Base-by-base conservation (phyloP, 23 tunicate genomes). In the Botrylloides violaceus region DNA sequence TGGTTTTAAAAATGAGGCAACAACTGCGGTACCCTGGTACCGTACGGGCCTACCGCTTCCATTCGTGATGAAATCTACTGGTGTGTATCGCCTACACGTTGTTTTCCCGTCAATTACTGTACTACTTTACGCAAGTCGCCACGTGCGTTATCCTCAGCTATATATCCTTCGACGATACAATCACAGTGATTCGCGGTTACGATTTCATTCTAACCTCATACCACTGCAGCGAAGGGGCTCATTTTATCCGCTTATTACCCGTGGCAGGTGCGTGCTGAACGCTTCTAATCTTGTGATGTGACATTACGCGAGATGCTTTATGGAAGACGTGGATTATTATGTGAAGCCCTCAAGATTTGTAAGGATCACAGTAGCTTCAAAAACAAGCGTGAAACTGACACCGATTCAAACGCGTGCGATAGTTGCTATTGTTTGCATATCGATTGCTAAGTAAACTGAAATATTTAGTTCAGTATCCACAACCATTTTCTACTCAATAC, bases 321-420 rank as follows among this genome's bases (percentile, higher is more conserved):
- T 43, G 53, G 53, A 7, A 43, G 53, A 9, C 53, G 15, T n/a
- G 53, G 53, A 43, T 43, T 43, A 43, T 43, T 43, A 7, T 43
- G 53, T 43, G 12, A 43, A 43, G 53, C 53, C 53, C 53, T n/a
- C 53, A 43, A 43, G 53, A 43, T 43, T 43, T 43, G 53, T 43
- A 7, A 43, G 53, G 9, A 43, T 43, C 53, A 15, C 53, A 15
- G 12, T 43, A 15, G 53, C 9, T 43, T 43, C 53, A 43, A 43
- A 43, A 43, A 43, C 53, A 15, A 15, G 12, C 12, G 9, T 9
- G 15, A 43, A 43, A 43, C 53, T 43, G 53, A 43, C 15, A 43
- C 53, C 12, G 9, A 15, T 15, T 9, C 53, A 15, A 43, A 43
- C 53, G 53, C 53, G 53, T 43, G 53, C 53, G 53, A 43, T 15